Evolutionary conservation across 2,888 invertebrate species (phyloP).

Genomic region (Stramonita haemastoma): DNA sequence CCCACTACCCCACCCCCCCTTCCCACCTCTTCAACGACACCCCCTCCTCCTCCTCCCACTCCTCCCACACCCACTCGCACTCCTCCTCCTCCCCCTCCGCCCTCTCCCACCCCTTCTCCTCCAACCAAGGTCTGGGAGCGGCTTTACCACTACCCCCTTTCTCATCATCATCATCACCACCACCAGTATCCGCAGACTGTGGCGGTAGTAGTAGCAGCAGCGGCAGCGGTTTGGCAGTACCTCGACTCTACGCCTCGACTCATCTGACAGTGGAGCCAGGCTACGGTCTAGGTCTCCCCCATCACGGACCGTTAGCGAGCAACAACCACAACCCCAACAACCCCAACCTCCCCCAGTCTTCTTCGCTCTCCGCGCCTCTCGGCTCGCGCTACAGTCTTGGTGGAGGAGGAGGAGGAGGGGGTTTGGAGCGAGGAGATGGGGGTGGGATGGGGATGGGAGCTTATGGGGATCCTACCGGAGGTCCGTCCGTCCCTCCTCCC

Average conservation of each 20-base stretch:
- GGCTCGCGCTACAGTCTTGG: background rate
- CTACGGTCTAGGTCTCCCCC: conserved; percentile 24
- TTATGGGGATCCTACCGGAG: background rate
- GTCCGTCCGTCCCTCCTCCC: background rate
- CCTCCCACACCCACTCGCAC: background rate
- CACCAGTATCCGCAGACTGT: background rate
- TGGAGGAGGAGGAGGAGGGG: background rate
- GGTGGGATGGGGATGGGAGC: background rate
- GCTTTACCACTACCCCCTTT: background rate
- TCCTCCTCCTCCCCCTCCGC: background rate
- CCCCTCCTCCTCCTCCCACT: conserved; percentile 9
- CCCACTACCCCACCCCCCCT: conserved; percentile 26
- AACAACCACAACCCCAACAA: no score
- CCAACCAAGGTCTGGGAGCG: background rate
- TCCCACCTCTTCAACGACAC: background rate
- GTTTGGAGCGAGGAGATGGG: background rate
- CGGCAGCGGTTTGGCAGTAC: background rate
- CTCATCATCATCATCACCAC: background rate
- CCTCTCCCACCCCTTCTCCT: background rate
- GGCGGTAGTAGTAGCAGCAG: no score
- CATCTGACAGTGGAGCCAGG: conserved; percentile 33
- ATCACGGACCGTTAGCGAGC: background rate
- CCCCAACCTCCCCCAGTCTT: background rate
- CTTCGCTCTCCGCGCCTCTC: background rate
- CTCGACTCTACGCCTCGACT: conserved; percentile 28